Evolutionary conservation across 2,888 invertebrate species (phyloP).

Genomic region (Hyposoter dolosus): DNA sequence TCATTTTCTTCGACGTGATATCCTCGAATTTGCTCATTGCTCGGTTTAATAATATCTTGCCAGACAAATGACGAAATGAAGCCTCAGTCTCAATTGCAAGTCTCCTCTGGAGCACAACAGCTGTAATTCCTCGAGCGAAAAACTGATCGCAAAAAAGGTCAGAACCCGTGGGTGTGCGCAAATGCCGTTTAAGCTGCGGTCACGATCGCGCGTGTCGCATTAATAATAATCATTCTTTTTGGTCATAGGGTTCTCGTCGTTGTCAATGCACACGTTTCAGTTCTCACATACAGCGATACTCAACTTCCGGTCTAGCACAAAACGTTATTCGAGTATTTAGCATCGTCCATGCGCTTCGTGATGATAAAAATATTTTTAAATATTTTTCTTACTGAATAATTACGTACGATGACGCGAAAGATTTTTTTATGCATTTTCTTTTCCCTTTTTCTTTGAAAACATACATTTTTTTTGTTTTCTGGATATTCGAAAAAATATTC

Average conservation of each 20-base stretch:
- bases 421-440: too few species aligned
- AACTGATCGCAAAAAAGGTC: conserved; percentile 57
- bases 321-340: conserved; percentile 43
- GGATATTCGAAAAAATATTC: neutral
- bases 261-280: conserved; percentile 39
- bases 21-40: conserved; percentile 18
- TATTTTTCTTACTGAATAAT: neutral
- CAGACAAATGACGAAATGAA: conserved; percentile 27
- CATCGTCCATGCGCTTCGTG: neutral
- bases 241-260: conserved; percentile 43
- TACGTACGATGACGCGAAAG: neutral
- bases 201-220: conserved; percentile 59
- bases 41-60: conserved; percentile 8
- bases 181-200: conserved; percentile 57
- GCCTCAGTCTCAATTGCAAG: conserved; percentile 28
- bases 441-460: too few species aligned
- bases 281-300: conserved; percentile 38
- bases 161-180: conserved; percentile 56
- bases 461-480: too few species aligned
- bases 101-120: conserved; percentile 41
- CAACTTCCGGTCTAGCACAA: conserved; percentile 46
- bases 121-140: conserved; percentile 51
- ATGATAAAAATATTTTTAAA: conserved; percentile 15
- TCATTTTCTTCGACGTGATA: neutral
- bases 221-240: conserved; percentile 55